Conservation (phyloP, 2,113 vertebrate genomes). For the Ellobius talpinus region DNA sequence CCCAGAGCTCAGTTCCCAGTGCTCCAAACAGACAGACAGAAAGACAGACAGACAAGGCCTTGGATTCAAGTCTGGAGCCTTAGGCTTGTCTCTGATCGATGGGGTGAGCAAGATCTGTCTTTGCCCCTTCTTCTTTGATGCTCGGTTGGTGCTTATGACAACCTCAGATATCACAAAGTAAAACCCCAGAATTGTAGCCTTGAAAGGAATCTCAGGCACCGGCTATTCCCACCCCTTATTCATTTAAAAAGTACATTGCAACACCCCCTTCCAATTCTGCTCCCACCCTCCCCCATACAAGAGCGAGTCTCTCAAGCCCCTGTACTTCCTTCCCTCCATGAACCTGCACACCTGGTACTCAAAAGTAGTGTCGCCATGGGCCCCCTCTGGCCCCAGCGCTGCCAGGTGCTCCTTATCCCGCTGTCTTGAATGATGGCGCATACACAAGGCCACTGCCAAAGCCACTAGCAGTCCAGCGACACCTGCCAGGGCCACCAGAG, state of each 20-base stretch:
- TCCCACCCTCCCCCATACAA: rapidly evolving
- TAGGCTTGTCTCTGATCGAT: background rate
- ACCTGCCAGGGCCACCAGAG: constrained; percentile 93
- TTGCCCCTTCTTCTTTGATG: background rate
- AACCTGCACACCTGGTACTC: constrained; percentile 95
- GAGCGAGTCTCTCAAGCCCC: background rate
- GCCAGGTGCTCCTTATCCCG: constrained; percentile 94
- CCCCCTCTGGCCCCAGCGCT: constrained; percentile 94
- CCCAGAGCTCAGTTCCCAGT: background rate
- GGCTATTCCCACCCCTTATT: background rate
- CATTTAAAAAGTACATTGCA: background rate
- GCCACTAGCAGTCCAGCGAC: constrained; percentile 92
- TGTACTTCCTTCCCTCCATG: rapidly evolving
- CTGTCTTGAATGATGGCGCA: constrained; percentile 92
- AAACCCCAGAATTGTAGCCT: background rate
- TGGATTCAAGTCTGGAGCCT: background rate
- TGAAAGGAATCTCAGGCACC: background rate
- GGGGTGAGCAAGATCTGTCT: background rate
- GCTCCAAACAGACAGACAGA: background rate
- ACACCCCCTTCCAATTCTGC: background rate
- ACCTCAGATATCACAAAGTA: background rate
- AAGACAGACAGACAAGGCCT: background rate
- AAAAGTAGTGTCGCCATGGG: constrained; percentile 92
- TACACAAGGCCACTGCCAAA: constrained; percentile 89
- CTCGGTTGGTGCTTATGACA: background rate